Conservation (phyloP, 1,140 invertebrate species). For the Schlechtendalia chinensis region DNA sequence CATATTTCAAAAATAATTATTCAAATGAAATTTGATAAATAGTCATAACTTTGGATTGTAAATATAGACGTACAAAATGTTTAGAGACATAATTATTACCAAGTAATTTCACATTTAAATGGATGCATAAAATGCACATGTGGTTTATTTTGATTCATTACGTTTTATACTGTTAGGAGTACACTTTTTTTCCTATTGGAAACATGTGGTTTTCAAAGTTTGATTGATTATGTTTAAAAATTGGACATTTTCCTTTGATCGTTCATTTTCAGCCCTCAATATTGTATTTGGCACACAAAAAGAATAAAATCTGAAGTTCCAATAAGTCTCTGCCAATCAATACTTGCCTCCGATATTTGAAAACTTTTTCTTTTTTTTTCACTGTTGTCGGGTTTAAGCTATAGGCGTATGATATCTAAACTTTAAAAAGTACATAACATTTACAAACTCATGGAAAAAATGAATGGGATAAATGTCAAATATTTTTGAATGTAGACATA, state of each 20-base stretch:
- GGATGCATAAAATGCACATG: background rate
- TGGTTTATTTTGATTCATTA: background rate
- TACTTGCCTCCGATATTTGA: background rate
- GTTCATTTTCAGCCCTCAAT: constrained; percentile 4
- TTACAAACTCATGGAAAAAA: background rate
- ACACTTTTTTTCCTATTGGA: background rate
- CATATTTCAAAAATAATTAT: no score
- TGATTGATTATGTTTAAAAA: constrained; percentile 17
- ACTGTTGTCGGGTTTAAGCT: background rate
- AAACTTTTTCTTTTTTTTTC: background rate
- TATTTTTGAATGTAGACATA: no score
- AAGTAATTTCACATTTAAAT: background rate
- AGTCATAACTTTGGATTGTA: no score
- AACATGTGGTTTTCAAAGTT: background rate
- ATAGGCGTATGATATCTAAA: background rate
- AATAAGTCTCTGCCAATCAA: constrained; percentile 9
- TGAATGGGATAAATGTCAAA: background rate
- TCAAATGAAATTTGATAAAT: no score
- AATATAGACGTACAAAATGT: background rate
- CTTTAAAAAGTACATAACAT: background rate
- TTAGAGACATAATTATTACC: background rate
- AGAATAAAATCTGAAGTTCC: constrained; percentile 7
- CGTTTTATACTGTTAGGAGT: background rate
- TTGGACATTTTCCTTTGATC: background rate
- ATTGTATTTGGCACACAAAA: background rate